These are phyloP conservation scores for Vipera ursinii DNA, from an alignment of 2,797 vertebrate species.

Conservation along the genomic window DNA sequence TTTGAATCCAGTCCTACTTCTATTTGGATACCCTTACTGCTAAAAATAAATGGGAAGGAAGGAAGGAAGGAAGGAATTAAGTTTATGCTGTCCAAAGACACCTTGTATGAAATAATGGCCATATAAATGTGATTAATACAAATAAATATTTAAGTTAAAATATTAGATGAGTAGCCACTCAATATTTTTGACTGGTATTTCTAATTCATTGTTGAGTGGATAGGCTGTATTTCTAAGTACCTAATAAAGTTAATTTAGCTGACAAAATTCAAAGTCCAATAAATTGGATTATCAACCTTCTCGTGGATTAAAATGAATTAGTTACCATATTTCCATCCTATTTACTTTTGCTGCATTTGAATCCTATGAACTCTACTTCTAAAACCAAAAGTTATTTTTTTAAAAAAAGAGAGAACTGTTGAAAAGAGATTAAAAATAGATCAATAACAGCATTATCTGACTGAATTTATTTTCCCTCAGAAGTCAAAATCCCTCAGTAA, in stretches of 20 bases:
- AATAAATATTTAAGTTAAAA: not conserved
- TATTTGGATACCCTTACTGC: not conserved
- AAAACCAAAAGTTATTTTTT: constrained; percentile 36
- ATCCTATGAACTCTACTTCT: constrained; percentile 54
- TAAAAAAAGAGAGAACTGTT: constrained; percentile 29
- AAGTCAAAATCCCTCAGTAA: constrained; percentile 40
- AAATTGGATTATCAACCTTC: constrained; percentile 64
- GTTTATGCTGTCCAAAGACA: not conserved
- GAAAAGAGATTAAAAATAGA: constrained; percentile 48
- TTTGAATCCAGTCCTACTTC: not conserved
- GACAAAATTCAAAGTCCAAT: constrained; percentile 60
- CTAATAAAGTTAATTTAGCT: constrained; percentile 48
- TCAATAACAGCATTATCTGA: constrained; percentile 46
- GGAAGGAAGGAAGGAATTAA: not conserved
- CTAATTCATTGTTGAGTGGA: constrained; percentile 30
- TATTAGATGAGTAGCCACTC: not conserved
- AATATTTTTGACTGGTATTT: not conserved
- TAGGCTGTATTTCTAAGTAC: not conserved
- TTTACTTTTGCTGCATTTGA: constrained; percentile 60
- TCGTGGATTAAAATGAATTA: constrained; percentile 66
- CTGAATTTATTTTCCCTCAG: constrained; percentile 30
- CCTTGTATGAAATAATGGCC: not conserved
- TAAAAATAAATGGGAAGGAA: not conserved
- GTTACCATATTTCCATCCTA: constrained; percentile 59
- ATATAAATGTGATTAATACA: not conserved